Percentiles rank a stretch among this genome's conserved stretches.
Evolutionary conservation across 2,797 vertebrate species (phyloP).

Genomic region (Poeciliopsis presidionis): DNA sequence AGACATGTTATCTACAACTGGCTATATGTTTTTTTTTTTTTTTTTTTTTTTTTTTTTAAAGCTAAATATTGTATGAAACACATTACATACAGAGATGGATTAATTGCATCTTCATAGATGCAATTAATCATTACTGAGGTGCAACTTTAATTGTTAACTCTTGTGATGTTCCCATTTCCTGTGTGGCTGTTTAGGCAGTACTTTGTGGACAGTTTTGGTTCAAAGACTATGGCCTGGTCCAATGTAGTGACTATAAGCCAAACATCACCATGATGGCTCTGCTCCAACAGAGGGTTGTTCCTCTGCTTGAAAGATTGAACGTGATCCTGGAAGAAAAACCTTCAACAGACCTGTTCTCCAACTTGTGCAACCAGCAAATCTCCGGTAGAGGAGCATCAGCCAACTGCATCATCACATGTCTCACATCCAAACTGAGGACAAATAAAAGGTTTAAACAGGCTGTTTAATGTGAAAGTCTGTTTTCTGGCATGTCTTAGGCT

Average conservation of each 20-base stretch:
- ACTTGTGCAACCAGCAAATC: conserved; percentile 56
- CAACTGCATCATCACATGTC: neutral
- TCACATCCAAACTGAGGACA: neutral
- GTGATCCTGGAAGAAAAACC: conserved; percentile 75
- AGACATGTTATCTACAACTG: neutral
- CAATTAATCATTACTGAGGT: neutral
- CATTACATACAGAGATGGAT: neutral
- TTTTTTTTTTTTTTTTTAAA: neutral
- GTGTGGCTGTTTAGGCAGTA: conserved; percentile 74
- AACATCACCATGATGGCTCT: conserved; percentile 38
- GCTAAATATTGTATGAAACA: neutral
- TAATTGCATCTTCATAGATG: neutral
- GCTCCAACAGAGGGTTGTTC: conserved; percentile 79
- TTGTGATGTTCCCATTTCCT: neutral
- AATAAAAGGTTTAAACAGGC: neutral
- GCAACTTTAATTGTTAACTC: neutral
- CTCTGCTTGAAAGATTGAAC: conserved; percentile 80
- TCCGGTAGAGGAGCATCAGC: conserved; percentile 50
- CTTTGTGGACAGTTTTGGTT: conserved; percentile 80
- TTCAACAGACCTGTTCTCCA: conserved; percentile 42
- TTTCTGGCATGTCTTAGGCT: conserved; percentile 57
- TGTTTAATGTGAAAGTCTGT: neutral
- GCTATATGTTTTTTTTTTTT: neutral
- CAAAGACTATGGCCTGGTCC: conserved; percentile 78
- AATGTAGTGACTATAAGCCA: conserved; percentile 37